These are phyloP conservation scores for Engraulis encrasicolus DNA, from an alignment of 2,113 vertebrate species.

Conservation along the genomic window DNA sequence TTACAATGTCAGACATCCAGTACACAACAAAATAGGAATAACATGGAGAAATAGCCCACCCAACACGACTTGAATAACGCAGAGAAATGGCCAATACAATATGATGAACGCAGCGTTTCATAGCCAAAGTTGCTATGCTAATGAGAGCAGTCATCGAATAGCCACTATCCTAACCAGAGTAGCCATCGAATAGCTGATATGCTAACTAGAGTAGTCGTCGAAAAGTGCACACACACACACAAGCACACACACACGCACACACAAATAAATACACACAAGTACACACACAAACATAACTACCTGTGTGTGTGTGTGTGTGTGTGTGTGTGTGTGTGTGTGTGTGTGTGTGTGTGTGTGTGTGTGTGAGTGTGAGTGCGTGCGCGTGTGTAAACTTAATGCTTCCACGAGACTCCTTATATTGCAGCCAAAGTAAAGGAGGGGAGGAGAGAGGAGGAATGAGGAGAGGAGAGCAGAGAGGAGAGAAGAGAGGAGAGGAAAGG, in stretches of 20 bases:
- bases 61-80: too few species aligned
- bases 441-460: too few species aligned
- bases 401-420: slow-evolving; percentile 48
- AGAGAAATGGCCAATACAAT: too few species aligned
- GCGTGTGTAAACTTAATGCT: slow-evolving; percentile 27
- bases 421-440: slow-evolving; percentile 37
- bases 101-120: too few species aligned
- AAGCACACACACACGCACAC: slow-evolving; percentile 12
- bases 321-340: background rate
- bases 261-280: slow-evolving; percentile 7
- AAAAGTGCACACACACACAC: background rate
- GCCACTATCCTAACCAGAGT: too few species aligned
- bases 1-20: too few species aligned
- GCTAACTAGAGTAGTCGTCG: too few species aligned
- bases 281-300: background rate
- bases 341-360: background rate
- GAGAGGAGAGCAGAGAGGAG: slow-evolving; percentile 10
- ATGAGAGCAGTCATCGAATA: too few species aligned
- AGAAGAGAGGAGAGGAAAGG: background rate
- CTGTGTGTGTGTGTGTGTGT: background rate
- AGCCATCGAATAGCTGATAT: too few species aligned
- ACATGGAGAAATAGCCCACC: too few species aligned
- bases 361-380: background rate
- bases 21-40: too few species aligned
- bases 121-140: too few species aligned